These are phyloP conservation scores for Clavelina lepadiformis DNA, from an alignment of 23 tunicate species.

Conservation along the genomic window DNA sequence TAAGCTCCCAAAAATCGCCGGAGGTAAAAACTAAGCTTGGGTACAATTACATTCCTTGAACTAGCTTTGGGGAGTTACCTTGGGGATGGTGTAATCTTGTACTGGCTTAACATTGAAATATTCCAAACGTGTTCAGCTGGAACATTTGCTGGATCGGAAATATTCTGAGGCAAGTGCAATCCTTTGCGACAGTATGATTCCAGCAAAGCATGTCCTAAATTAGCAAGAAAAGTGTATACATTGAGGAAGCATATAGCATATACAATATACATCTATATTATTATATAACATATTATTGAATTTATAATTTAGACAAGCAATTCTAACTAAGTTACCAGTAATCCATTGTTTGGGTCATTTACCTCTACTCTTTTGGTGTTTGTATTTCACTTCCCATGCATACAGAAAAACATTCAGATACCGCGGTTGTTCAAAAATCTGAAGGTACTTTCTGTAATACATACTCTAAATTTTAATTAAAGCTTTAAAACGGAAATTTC, in stretches of 20 bases:
- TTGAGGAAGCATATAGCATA: no score
- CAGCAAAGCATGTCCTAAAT: slow-evolving; percentile 19
- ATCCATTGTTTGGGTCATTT: not conserved
- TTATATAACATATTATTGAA: no score
- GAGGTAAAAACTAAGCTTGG: no score
- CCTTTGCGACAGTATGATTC: slow-evolving; percentile 54
- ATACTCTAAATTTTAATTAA: not conserved
- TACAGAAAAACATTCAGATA: slow-evolving; percentile 54
- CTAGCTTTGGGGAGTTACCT: no score
- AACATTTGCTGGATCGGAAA: slow-evolving; percentile 10
- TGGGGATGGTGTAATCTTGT: slow-evolving; percentile 40
- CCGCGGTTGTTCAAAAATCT: slow-evolving; percentile 72
- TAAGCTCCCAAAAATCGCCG: no score
- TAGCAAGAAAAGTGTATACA: no score
- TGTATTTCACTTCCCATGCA: slow-evolving; percentile 58
- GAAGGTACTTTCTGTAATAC: slow-evolving; percentile 53
- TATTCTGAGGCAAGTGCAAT: slow-evolving; percentile 15
- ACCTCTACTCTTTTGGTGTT: slow-evolving; percentile 46
- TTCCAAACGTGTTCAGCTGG: slow-evolving; percentile 61
- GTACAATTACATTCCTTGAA: no score
- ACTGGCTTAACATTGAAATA: slow-evolving; percentile 9
- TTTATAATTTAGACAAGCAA: no score
- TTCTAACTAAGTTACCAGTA: no score
- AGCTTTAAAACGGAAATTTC: no score
- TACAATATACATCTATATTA: no score